These are phyloP conservation scores for Tryphoninae sp. DNA, from an alignment of 2,888 invertebrate species.

Conservation along the genomic window DNA sequence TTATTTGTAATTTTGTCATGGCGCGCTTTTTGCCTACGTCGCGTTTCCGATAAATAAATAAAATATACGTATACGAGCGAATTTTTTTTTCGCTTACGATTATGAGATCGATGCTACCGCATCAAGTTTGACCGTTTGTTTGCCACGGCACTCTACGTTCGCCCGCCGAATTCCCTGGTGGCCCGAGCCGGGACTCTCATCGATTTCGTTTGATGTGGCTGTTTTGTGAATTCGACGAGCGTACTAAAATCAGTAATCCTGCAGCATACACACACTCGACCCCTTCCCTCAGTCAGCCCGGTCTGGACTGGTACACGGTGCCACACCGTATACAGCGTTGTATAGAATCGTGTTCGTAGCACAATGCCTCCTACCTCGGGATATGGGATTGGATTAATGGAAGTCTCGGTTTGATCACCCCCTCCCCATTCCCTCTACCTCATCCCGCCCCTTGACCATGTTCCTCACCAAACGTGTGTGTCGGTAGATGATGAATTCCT, in stretches of 20 bases:
- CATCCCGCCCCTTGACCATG: not conserved
- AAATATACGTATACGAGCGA: not conserved
- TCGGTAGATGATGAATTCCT: slow-evolving; percentile 37
- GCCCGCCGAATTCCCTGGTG: slow-evolving; percentile 37
- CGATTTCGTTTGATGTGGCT: slow-evolving; percentile 65
- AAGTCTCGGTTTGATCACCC: slow-evolving; percentile 43
- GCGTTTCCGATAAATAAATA: not conserved
- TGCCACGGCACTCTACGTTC: slow-evolving; percentile 11
- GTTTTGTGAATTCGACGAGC: slow-evolving; percentile 63
- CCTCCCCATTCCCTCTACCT: not conserved
- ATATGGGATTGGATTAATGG: slow-evolving; percentile 63
- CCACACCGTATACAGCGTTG: slow-evolving; percentile 20
- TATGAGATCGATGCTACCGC: not conserved
- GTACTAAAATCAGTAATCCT: slow-evolving; percentile 60
- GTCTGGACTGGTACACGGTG: not conserved
- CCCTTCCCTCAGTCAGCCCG: slow-evolving; percentile 9
- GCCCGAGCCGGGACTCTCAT: slow-evolving; percentile 45
- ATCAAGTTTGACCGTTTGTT: slow-evolving; percentile 48
- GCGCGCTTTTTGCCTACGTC: not conserved
- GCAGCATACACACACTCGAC: slow-evolving; percentile 34
- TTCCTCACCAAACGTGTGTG: slow-evolving; percentile 15
- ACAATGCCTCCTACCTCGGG: slow-evolving; percentile 38
- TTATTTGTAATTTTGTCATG: too few species aligned
- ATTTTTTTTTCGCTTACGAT: not conserved
- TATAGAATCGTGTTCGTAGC: slow-evolving; percentile 1